These are phyloP conservation scores for Himalopsyche phryganea DNA, from an alignment of 1,140 invertebrate species.

Conservation along the genomic window DNA sequence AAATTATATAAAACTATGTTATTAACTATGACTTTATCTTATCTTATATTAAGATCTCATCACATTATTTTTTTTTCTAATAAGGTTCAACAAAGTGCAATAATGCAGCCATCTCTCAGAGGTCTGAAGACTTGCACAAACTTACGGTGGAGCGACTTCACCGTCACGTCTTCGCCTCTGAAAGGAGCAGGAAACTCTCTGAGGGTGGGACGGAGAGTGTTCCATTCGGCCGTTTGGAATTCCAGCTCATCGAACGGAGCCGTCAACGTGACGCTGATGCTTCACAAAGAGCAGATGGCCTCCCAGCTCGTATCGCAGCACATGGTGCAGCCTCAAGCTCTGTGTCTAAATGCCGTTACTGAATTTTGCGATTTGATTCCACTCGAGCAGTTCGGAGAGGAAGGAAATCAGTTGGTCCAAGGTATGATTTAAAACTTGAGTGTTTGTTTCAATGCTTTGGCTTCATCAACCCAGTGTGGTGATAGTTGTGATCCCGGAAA, in stretches of 20 bases:
- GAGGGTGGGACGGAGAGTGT: constrained; percentile 64
- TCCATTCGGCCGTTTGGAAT: constrained; percentile 68
- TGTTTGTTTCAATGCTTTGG: too few species aligned
- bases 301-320: constrained; percentile 53
- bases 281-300: constrained; percentile 63
- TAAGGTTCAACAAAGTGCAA: constrained; percentile 66
- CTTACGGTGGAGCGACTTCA: constrained; percentile 67
- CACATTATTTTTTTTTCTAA: constrained; percentile 24
- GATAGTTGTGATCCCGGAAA: too few species aligned
- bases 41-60: too few species aligned
- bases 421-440: constrained; percentile 44
- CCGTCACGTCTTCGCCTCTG: constrained; percentile 46
- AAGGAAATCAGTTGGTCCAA: constrained; percentile 59
- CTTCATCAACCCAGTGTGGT: too few species aligned
- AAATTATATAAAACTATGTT: too few species aligned
- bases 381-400: constrained; percentile 56
- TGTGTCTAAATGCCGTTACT: constrained; percentile 67
- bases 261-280: constrained; percentile 67
- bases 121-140: constrained; percentile 68
- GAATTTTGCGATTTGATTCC: constrained; percentile 76
- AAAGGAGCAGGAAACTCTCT: constrained; percentile 48
- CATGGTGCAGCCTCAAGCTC: constrained; percentile 52
- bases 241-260: constrained; percentile 49
- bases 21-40: too few species aligned
- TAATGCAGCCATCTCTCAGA: constrained; percentile 61